A percentile compares a stretch with the other conserved stretches of the same genome.
These are phyloP conservation scores for Calidris pugnax DNA, from an alignment of 2,113 vertebrate genomes.

Conservation along the genomic window DNA sequence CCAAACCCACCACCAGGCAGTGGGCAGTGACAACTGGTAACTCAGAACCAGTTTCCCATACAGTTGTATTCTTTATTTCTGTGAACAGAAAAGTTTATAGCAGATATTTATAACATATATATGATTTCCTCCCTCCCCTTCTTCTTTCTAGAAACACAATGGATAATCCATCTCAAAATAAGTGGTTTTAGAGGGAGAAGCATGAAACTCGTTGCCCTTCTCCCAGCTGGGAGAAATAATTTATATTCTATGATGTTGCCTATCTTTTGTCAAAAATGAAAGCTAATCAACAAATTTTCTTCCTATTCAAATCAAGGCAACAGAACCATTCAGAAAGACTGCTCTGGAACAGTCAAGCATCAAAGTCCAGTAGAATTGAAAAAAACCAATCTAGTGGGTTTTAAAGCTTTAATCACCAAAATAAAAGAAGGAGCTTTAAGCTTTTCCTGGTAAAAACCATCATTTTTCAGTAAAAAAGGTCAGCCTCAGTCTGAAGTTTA, in stretches of 20 bases:
- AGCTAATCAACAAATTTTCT: neutral
- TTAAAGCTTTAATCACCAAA: neutral
- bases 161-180: neutral
- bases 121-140: accelerated
- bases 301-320: neutral
- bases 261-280: neutral
- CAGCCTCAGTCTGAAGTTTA: neutral
- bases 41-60: neutral
- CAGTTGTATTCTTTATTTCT: neutral
- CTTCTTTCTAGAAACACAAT: neutral
- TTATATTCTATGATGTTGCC: neutral
- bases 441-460: neutral
- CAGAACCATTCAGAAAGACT: neutral
- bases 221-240: neutral
- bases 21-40: neutral
- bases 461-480: neutral
- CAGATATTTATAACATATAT: neutral
- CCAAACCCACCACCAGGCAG: neutral
- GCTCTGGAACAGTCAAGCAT: neutral
- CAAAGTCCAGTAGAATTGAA: neutral
- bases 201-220: neutral
- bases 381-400: neutral
- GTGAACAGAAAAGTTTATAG: neutral
- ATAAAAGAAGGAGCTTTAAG: neutral
- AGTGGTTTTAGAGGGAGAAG: neutral